A percentile compares a stretch with the other conserved stretches of the same genome.
These are phyloP conservation scores for Sylvietta virens DNA, from an alignment of 2,113 vertebrate species.

Conservation along the genomic window DNA sequence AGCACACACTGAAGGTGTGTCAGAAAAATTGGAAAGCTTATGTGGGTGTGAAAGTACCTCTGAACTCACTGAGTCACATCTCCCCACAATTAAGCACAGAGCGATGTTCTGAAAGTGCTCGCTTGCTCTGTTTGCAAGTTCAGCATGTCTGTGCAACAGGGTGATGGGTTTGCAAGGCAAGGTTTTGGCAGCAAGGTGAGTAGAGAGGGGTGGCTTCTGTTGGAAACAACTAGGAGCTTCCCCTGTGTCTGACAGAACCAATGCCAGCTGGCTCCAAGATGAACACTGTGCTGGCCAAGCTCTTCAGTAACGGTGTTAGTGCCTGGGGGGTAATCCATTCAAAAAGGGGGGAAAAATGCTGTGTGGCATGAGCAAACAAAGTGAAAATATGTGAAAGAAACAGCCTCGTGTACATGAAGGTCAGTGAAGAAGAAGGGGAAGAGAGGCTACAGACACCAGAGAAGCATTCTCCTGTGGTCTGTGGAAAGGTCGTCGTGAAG, in stretches of 20 bases:
- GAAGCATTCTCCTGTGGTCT: not conserved
- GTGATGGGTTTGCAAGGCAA: not conserved
- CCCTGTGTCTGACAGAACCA: not conserved
- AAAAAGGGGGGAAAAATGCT: not conserved
- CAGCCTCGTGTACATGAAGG: not conserved
- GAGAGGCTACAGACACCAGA: not conserved
- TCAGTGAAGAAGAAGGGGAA: not conserved
- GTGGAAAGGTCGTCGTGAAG: not conserved
- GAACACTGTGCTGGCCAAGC: not conserved
- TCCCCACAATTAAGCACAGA: not conserved
- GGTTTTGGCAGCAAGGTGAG: not conserved
- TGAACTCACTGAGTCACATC: not conserved
- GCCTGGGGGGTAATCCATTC: not conserved
- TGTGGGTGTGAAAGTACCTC: not conserved
- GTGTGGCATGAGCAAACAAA: not conserved
- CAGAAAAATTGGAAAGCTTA: not conserved
- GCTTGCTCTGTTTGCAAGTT: not conserved
- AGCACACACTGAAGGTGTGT: not conserved
- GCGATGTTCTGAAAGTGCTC: not conserved
- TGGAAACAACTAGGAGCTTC: not conserved
- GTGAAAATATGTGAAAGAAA: not conserved
- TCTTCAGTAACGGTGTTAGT: accelerated
- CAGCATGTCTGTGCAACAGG: not conserved
- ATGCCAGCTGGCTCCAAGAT: not conserved
- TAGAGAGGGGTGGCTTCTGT: not conserved